phyloP scores from a whole-genome alignment of 1,140 invertebrate species.

The Octopus sinensis region DNA sequence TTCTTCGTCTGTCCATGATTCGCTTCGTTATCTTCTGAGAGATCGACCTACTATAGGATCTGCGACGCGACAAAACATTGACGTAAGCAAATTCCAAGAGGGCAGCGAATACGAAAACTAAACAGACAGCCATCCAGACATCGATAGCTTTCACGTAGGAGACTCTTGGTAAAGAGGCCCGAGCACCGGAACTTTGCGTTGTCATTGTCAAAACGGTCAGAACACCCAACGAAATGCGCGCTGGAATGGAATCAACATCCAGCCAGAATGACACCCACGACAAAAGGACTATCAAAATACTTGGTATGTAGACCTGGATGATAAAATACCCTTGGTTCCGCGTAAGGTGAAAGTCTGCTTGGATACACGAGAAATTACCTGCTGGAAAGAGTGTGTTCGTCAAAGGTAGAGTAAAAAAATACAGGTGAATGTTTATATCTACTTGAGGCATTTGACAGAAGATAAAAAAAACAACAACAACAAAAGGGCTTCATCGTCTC shows the following conservation, averaged over 20 bases:
- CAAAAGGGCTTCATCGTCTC: background rate
- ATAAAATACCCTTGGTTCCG: conserved; percentile 38
- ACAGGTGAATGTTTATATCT: no score
- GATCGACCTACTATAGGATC: background rate
- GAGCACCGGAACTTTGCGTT: conserved; percentile 42
- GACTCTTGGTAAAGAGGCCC: conserved; percentile 59
- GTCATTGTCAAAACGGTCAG: conserved; percentile 45
- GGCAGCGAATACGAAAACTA: conserved; percentile 81
- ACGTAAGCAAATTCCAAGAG: conserved; percentile 81
- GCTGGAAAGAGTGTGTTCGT: conserved; percentile 12
- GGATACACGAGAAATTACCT: conserved; percentile 36
- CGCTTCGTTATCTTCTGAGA: conserved; percentile 2
- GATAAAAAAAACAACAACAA: background rate
- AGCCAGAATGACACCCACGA: conserved; percentile 72
- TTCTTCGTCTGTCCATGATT: background rate
- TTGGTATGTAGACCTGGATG: conserved; percentile 42
- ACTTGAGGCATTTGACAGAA: no score
- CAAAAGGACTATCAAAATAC: conserved; percentile 36
- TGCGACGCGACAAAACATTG: conserved; percentile 33
- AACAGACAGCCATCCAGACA: conserved; percentile 84
- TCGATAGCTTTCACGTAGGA: conserved; percentile 72
- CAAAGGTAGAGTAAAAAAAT: background rate
- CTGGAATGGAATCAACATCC: conserved; percentile 61
- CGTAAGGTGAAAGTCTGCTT: conserved; percentile 29
- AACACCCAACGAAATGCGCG: conserved; percentile 44